These are phyloP conservation scores for Strongylocentrotus purpuratus DNA, from an alignment of 35 echinoderm and acorn worm genomes.

Conservation along the genomic window DNA sequence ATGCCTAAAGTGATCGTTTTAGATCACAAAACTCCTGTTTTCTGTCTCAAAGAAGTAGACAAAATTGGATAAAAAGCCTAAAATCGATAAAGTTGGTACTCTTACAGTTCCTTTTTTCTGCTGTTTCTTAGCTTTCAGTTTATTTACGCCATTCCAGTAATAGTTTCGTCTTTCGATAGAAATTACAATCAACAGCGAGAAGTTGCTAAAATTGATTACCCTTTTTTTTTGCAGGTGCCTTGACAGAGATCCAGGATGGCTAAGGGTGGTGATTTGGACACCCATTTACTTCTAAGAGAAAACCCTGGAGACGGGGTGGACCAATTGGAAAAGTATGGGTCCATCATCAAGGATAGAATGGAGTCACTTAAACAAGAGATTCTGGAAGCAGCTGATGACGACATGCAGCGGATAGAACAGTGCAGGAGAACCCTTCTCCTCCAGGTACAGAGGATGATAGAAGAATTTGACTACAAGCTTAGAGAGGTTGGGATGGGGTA, in stretches of 20 bases:
- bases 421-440: background rate
- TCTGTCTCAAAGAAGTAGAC: background rate
- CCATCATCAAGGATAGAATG: slow-evolving; percentile 1
- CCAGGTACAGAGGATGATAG: slow-evolving; percentile 37
- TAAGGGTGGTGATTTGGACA: background rate
- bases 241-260: background rate
- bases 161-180: too few relatives aligned
- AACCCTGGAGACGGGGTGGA: slow-evolving; percentile 6
- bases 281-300: background rate
- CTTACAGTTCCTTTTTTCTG: background rate
- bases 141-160: too few relatives aligned
- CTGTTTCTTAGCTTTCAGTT: too few relatives aligned
- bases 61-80: background rate
- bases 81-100: background rate
- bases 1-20: background rate
- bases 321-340: slow-evolving; percentile 11
- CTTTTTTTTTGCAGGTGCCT: slow-evolving; percentile 16
- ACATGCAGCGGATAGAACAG: background rate
- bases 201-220: background rate
- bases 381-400: slow-evolving; percentile 20
- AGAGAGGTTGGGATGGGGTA: slow-evolving; percentile 26
- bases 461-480: slow-evolving; percentile 44
- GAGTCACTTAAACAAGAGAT: slow-evolving; percentile 15
- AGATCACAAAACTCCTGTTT: background rate
- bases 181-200: too few relatives aligned